Percentiles rank a stretch among this genome's conserved stretches.
Evolutionary conservation across 2,888 invertebrate genomes (phyloP).

Genomic region (Cryptus viduatorius): DNA sequence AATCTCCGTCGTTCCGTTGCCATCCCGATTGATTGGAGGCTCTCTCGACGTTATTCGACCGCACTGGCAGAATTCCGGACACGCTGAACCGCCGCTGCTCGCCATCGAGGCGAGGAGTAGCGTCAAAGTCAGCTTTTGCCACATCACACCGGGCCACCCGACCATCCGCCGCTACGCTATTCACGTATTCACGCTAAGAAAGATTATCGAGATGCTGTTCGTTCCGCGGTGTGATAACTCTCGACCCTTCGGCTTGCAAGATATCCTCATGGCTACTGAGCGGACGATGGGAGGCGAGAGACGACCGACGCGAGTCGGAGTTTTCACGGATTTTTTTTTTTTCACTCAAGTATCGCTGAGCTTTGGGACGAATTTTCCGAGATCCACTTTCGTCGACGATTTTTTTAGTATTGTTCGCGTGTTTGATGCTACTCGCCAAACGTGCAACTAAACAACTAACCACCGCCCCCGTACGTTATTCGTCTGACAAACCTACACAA

Average conservation of each 20-base stretch:
- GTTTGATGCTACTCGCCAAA: not conserved
- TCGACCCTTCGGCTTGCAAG: constrained; percentile 18
- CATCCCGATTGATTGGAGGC: constrained; percentile 9
- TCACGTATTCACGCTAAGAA: constrained; percentile 52
- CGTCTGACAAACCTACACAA: not conserved
- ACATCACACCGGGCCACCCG: constrained; percentile 75
- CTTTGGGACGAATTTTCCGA: no score
- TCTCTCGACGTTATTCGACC: constrained; percentile 1
- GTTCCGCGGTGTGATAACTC: constrained; percentile 47
- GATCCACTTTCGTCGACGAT: not conserved
- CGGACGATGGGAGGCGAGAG: not conserved
- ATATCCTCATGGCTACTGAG: constrained; percentile 59
- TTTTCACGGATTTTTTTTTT: not conserved
- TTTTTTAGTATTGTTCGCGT: not conserved
- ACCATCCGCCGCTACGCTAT: constrained; percentile 55
- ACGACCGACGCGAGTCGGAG: not conserved
- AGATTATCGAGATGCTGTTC: constrained; percentile 49
- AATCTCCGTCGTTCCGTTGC: constrained; percentile 66
- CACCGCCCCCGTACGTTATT: constrained; percentile 11
- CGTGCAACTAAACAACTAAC: constrained; percentile 10
- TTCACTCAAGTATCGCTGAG: no score
- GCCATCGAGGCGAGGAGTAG: constrained; percentile 82
- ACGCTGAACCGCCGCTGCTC: constrained; percentile 78
- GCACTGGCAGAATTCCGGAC: constrained; percentile 81
- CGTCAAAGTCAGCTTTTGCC: constrained; percentile 75